A percentile compares a stretch with the other conserved stretches of the same genome.
Conservation (phyloP, 1,140 invertebrate species). For the Penaeus japonicus region DNA sequence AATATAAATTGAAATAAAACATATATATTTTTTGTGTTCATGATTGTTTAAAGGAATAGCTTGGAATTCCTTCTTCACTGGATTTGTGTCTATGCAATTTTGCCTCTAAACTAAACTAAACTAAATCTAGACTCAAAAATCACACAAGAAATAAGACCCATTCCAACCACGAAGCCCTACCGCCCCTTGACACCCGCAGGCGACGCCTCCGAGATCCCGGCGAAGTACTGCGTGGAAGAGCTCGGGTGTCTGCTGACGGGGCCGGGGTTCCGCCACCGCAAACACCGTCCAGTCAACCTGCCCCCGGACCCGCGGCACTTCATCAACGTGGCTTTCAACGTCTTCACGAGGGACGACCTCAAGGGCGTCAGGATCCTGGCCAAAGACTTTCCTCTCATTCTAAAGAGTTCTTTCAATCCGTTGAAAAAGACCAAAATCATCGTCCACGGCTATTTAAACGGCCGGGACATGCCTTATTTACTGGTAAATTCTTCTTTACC, state of each 20-base stretch:
- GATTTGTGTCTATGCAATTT: no score
- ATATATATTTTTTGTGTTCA: no score
- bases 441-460: slow-evolving; percentile 39
- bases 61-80: no score
- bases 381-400: neutral
- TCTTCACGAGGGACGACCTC: slow-evolving; percentile 2
- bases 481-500: neutral
- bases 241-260: slow-evolving; percentile 23
- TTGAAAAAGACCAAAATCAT: slow-evolving; percentile 25
- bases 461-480: slow-evolving; percentile 33
- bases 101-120: no score
- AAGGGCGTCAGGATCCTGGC: neutral
- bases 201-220: neutral
- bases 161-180: no score
- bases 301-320: neutral
- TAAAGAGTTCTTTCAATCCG: slow-evolving; percentile 10
- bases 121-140: no score
- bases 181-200: neutral
- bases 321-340: neutral
- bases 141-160: no score
- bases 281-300: slow-evolving; percentile 15
- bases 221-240: slow-evolving; percentile 1
- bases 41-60: no score
- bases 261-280: neutral
- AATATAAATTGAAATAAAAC: no score